Base-by-base conservation (phyloP, 2,113 vertebrate genomes). In the Epinephelus lanceolatus region DNA sequence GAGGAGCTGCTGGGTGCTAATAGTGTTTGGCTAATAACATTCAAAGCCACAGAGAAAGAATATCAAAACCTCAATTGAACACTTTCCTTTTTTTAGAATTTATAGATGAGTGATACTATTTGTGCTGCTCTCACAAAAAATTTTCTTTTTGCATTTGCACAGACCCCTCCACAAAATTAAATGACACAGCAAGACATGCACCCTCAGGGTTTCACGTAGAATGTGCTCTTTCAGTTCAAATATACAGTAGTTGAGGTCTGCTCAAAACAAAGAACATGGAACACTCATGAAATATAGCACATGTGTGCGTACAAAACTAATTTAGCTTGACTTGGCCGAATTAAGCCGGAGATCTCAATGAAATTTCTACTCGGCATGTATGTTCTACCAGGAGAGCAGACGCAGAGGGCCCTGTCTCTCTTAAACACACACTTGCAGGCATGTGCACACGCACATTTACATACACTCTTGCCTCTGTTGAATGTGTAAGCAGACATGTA, bases 401-500 rank as follows among this genome's bases (percentile, higher is more conserved):
- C 84, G 71, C 85, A 84, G 74, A 71, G 84, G 72, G 66, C 73
- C 78, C 74, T 67, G 52, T 61, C 75, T 78, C 71, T 81, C 76
- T 78, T 67, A 80, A 71, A 86, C 83, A 80, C 76, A 85, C 72
- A 79, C 63, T 56, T 59, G 59, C 51, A 75, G 18, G 42, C 53
- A 19, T 23, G 30, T 55, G 11, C 73, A 59, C 72, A 42, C 52
- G 65, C 60, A 75, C 75, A 79, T 78, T 73, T 72, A 63, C 83
- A 78, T 80, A 57, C 53, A 67, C 84, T 57, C 72, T 81, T 84
- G 78, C 87, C 74, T 78, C 80, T 62, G 78, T 78, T 56, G 69
- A 78, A 80, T 42, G 67, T 91, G 90, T 88, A 89, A 90, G 88
- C 85, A 90, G 90, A 92, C 89, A 85, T 90, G 86, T 91, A 94